Evolutionary conservation across 2,113 vertebrate genomes (phyloP).

Genomic region (Laticauda colubrina): DNA sequence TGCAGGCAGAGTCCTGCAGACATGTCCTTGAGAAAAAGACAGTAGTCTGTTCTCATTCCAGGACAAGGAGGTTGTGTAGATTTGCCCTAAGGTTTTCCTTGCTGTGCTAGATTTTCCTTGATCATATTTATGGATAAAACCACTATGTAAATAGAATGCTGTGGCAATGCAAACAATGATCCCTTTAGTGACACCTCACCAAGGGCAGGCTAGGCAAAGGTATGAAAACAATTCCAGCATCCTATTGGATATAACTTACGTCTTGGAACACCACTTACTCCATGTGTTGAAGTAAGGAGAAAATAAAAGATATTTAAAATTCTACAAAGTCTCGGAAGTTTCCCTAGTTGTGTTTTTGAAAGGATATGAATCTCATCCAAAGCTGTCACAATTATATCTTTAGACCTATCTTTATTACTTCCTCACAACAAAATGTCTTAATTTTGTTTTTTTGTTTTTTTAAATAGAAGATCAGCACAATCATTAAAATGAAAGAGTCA

Average conservation of each 20-base stretch:
- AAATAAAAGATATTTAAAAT: neutral
- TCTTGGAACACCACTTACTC: neutral
- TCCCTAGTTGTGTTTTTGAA: neutral
- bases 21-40: neutral
- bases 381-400: neutral
- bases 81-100: conserved; percentile 36
- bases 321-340: neutral
- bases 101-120: conserved; percentile 44
- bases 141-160: conserved; percentile 24
- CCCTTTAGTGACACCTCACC: neutral
- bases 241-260: accelerated
- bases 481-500: neutral
- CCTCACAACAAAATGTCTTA: neutral
- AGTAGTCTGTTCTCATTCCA: neutral
- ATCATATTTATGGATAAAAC: conserved; percentile 17
- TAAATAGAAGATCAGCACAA: neutral
- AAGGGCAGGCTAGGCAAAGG: neutral
- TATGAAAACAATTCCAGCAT: neutral
- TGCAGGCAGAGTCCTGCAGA: neutral
- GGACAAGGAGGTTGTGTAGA: neutral
- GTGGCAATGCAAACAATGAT: neutral
- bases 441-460: neutral
- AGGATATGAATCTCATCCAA: neutral
- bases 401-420: neutral
- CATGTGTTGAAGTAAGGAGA: neutral